Conservation (phyloP, 2,888 invertebrate species). For the Diarsia brunnea region DNA sequence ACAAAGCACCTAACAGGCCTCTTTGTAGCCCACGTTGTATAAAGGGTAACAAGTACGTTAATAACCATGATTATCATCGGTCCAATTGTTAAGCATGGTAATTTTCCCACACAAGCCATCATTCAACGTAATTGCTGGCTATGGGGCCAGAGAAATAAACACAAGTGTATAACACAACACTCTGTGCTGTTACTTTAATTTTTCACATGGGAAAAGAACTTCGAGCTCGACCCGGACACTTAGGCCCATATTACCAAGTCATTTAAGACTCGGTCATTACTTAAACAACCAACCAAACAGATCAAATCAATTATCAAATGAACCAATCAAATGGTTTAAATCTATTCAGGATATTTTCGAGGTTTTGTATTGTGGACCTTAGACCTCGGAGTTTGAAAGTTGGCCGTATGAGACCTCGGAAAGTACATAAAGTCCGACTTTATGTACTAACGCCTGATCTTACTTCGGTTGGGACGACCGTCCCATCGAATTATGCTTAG, state of each 20-base stretch:
- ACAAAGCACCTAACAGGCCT: background rate
- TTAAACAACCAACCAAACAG: background rate
- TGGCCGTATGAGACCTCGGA: background rate
- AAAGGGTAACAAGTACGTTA: background rate
- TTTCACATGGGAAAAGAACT: background rate
- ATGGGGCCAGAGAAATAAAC: background rate
- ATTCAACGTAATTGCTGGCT: conserved; percentile 5
- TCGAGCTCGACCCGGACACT: background rate
- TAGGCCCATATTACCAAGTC: too few relatives aligned
- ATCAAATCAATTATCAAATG: background rate
- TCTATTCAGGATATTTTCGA: background rate
- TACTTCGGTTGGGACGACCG: background rate
- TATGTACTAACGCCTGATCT: background rate
- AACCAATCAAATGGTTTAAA: background rate
- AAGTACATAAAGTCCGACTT: background rate
- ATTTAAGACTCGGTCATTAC: background rate
- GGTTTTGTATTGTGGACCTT: background rate
- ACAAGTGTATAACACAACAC: background rate
- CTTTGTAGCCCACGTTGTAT: background rate
- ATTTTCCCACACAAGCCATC: conserved; percentile 6
- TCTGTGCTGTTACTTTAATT: background rate
- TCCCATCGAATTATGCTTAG: background rate
- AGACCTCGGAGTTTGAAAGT: background rate
- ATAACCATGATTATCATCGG: background rate
- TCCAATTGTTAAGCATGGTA: conserved; percentile 1